Evolutionary conservation across 2,797 vertebrate genomes (phyloP).

Genomic region (Argya squamiceps): DNA sequence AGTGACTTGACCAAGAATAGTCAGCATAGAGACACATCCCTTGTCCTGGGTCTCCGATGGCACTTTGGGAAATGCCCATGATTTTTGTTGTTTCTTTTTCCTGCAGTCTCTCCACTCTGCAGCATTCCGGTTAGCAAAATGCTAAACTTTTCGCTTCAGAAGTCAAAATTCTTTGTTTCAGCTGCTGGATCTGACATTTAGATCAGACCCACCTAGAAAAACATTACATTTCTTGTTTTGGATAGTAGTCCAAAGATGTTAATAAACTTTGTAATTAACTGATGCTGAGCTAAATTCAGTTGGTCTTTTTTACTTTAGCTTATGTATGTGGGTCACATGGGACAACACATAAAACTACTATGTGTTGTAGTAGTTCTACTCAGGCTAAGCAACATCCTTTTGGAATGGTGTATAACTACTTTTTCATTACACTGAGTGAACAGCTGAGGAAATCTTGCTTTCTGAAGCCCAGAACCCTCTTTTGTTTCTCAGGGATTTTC

Average conservation of each 20-base stretch:
- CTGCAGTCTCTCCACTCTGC: neutral
- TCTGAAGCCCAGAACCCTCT: neutral
- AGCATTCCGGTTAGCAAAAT: neutral
- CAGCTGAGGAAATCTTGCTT: neutral
- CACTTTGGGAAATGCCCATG: fast-evolving
- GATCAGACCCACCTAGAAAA: neutral
- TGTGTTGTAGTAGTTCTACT: too few relatives aligned
- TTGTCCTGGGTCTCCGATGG: neutral
- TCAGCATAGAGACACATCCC: neutral
- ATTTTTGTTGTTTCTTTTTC: neutral
- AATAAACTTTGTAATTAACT: neutral
- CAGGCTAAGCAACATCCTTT: neutral
- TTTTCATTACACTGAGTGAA: neutral
- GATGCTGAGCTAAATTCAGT: neutral
- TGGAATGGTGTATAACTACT: neutral
- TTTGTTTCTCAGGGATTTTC: neutral
- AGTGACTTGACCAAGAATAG: neutral
- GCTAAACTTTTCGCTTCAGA: neutral
- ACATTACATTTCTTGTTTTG: neutral
- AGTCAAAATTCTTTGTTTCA: neutral
- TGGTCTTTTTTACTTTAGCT: neutral
- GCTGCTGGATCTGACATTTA: neutral
- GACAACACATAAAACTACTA: neutral
- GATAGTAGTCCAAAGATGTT: neutral
- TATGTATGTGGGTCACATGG: neutral